phyloP scores from a whole-genome alignment of 2,888 invertebrate genomes.

The Adineta ricciae region DNA sequence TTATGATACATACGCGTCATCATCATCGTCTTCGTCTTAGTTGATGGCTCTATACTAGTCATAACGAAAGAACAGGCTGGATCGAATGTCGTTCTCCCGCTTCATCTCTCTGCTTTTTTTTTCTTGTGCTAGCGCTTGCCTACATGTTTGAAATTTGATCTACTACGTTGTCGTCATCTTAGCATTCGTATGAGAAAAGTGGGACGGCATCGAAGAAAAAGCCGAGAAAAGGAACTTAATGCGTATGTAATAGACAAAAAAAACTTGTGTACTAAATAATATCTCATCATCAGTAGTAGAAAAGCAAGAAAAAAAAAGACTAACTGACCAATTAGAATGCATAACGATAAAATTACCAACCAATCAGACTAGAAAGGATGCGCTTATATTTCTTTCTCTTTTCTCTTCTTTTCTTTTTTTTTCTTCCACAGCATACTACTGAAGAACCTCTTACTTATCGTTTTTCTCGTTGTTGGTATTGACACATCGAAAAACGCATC shows the following conservation, averaged over 20 bases:
- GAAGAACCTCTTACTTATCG: not conserved
- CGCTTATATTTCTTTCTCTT: not conserved
- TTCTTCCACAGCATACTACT: not conserved
- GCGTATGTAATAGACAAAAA: not conserved
- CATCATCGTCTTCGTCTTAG: not conserved
- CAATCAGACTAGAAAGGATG: not conserved
- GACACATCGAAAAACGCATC: not conserved
- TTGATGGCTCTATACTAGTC: not conserved
- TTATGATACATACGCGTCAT: not conserved
- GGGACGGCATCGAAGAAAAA: not conserved
- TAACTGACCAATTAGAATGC: not conserved
- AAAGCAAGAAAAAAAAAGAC: not conserved
- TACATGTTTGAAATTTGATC: not conserved
- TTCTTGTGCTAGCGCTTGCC: not conserved
- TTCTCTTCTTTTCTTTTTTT: not conserved
- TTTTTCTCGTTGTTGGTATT: not conserved
- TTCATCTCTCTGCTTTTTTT: not conserved
- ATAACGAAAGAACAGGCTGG: not conserved
- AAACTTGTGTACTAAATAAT: not conserved
- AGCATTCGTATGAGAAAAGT: constrained; percentile 3
- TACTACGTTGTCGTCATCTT: constrained; percentile 5
- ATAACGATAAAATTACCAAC: not conserved
- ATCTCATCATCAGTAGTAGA: not conserved
- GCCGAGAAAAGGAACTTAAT: not conserved
- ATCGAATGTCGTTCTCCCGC: not conserved